Base-by-base conservation (phyloP, 2,888 invertebrate genomes). In the Synergus umbraculus region DNA sequence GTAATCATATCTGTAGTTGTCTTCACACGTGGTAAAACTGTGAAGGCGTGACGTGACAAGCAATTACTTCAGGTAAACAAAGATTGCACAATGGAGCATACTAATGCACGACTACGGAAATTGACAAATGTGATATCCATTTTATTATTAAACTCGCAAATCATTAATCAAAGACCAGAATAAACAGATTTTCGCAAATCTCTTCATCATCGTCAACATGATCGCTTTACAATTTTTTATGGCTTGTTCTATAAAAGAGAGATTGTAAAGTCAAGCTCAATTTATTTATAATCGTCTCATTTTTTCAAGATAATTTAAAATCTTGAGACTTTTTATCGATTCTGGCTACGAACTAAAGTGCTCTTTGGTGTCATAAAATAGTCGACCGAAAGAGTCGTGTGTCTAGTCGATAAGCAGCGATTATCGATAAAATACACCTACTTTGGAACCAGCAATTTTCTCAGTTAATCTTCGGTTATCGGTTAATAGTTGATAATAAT, bases 21-120 rank as follows among this genome's bases (percentile, higher is more conserved):
- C 12, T n/a, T 13, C 15, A 7, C 13, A 44, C 66, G 66, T 18
- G 22, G 29, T 22, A 49, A 69, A 46, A 15, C 22, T 69, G 1
- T 13, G 49, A 49, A 49, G 9, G 49, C 69, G 29, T 49, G 69
- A 69, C 69, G 15, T 49, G 69, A 69, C 49, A 69, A 69, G 69
- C 46, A 49, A 69, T 69, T 69, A 69, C 15, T 69, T 49, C 2
- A 29, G 49, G 15, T 69, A 69, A 69, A 69, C 49, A 46, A 46
- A 69, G 22, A 69, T 69, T 69, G 29, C 29, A 49, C 69, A 69
- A 69, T 46, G 13, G 5, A 10, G 49, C 2, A 22, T 18, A 49
- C 13, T 10, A 46, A 46, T 15, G 44, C 18, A 58, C 37, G 37
- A 37, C 22, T 46, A 69, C 22, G 46, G 29, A 69, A 46, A 15